Conservation (phyloP, 2,797 vertebrate species). For the Darevskia nairensis region DNA sequence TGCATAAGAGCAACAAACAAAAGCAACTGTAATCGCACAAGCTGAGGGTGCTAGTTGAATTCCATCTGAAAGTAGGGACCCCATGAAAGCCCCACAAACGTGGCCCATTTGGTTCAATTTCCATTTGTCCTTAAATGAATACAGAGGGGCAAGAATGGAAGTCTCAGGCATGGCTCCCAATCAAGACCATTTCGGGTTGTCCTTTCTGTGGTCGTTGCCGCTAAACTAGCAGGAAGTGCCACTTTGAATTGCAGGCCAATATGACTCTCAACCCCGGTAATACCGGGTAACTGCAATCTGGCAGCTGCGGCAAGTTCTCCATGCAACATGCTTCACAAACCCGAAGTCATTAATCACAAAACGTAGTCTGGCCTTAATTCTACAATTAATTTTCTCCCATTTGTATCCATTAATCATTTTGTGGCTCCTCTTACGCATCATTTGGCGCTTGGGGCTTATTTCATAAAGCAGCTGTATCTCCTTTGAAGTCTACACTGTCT, state of each 20-base stretch:
- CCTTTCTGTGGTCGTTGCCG: neutral
- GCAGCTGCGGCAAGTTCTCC: neutral
- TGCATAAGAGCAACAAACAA: no score
- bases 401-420: constrained; percentile 19
- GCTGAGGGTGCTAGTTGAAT: no score
- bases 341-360: neutral
- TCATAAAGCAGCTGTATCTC: constrained; percentile 2
- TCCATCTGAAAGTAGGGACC: no score
- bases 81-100: no score
- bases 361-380: neutral
- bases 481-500: neutral
- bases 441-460: neutral
- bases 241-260: neutral
- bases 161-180: neutral
- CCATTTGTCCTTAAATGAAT: neutral
- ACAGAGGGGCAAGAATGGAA: neutral
- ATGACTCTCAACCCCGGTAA: neutral
- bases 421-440: neutral
- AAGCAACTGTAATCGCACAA: no score
- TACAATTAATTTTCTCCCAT: neutral
- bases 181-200: neutral
- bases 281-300: neutral
- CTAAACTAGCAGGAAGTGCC: neutral
- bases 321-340: neutral
- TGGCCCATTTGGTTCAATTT: no score